These are phyloP conservation scores for Apis laboriosa DNA, from an alignment of 1,140 invertebrate genomes.

Conservation along the genomic window DNA sequence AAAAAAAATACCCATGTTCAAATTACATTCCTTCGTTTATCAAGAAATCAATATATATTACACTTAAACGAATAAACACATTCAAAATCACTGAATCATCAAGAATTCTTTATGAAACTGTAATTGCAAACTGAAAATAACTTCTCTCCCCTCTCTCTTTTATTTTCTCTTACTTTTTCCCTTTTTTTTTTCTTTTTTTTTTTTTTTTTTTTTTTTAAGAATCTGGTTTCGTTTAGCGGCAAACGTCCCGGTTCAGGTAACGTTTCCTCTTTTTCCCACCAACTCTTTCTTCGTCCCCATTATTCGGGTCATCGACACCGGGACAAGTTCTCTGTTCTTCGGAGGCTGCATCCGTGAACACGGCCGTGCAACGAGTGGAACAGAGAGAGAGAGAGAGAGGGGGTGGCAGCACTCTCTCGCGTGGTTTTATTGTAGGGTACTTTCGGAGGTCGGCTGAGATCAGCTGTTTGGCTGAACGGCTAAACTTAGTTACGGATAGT, in stretches of 20 bases:
- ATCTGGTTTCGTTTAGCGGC: background rate
- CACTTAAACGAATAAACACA: no score
- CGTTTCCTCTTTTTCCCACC: background rate
- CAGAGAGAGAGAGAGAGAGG: background rate
- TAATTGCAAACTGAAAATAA: no score
- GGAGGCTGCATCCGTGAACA: conserved; percentile 29
- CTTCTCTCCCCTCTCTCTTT: background rate
- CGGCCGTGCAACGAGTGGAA: background rate
- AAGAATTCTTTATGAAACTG: no score
- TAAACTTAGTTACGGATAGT: conserved; percentile 52
- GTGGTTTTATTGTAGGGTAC: conserved; percentile 49
- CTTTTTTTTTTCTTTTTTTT: no score
- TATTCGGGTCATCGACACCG: conserved; percentile 49
- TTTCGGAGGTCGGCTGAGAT: conserved; percentile 43
- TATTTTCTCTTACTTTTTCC: background rate
- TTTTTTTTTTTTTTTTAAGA: background rate
- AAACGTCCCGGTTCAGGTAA: conserved; percentile 11
- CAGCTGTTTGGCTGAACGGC: conserved; percentile 44
- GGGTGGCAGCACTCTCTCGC: conserved; percentile 9
- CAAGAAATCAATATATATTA: no score
- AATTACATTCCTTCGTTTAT: no score
- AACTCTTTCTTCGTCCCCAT: conserved; percentile 28
- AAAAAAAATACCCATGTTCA: no score
- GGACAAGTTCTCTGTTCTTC: conserved; percentile 35
- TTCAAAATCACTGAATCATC: no score